These are phyloP conservation scores for Pseudomyrmex concolor DNA, from an alignment of 1,140 invertebrate species.

Conservation along the genomic window DNA sequence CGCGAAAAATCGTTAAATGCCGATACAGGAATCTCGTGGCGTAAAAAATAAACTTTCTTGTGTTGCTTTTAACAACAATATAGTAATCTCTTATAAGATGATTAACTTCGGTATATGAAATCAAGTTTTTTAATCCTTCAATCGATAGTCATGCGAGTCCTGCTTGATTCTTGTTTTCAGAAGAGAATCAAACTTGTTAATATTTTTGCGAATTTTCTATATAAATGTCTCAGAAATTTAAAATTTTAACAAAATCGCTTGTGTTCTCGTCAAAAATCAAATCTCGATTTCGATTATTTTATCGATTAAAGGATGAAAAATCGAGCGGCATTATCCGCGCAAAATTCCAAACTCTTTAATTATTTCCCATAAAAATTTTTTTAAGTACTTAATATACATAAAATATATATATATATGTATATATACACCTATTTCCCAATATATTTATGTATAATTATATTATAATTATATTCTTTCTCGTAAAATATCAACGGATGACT, in stretches of 20 bases:
- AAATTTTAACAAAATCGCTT: neutral
- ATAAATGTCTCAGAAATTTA: neutral
- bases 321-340: neutral
- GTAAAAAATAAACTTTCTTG: slow-evolving; percentile 70
- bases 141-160: slow-evolving; percentile 15
- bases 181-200: neutral
- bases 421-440: slow-evolving; percentile 42
- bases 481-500: slow-evolving; percentile 49
- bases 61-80: slow-evolving; percentile 68
- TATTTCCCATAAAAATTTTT: slow-evolving; percentile 50
- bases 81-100: slow-evolving; percentile 69
- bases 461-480: slow-evolving; percentile 39
- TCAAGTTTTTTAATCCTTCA: slow-evolving; percentile 22
- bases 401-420: neutral
- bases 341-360: neutral
- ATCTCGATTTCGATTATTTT: neutral
- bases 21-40: slow-evolving; percentile 53
- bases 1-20: slow-evolving; percentile 58
- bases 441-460: slow-evolving; percentile 48
- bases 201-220: neutral
- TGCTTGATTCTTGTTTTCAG: neutral
- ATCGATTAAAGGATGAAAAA: slow-evolving; percentile 19
- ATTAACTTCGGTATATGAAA: slow-evolving; percentile 42
- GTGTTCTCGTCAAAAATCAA: slow-evolving; percentile 5
- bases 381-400: slow-evolving; percentile 49